phyloP scores from a whole-genome alignment of 2,113 vertebrate species.

The Lampris megalopsis region DNA sequence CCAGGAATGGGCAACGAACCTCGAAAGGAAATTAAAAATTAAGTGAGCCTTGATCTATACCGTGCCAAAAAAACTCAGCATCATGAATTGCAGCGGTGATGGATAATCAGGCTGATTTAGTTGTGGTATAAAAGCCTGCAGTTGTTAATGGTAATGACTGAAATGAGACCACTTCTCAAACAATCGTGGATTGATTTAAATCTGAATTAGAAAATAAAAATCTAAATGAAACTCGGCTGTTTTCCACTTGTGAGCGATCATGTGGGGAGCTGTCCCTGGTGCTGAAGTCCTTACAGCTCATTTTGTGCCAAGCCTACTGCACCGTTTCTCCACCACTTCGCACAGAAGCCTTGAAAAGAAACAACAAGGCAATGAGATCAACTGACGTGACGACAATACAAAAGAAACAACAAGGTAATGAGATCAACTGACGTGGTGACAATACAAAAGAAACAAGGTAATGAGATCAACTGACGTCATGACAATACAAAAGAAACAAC shows the following conservation, averaged over 20 bases:
- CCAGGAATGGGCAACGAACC: slow-evolving; percentile 47
- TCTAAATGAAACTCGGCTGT: too few relatives aligned
- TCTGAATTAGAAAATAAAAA: too few relatives aligned
- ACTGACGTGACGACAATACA: too few relatives aligned
- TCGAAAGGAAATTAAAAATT: slow-evolving; percentile 59
- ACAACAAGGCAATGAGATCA: too few relatives aligned
- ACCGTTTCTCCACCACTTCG: too few relatives aligned
- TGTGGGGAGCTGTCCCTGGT: slow-evolving; percentile 69
- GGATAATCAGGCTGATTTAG: slow-evolving; percentile 49
- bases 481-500: too few relatives aligned
- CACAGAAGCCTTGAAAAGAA: too few relatives aligned
- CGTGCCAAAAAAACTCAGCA: slow-evolving; percentile 39
- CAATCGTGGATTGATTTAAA: neutral
- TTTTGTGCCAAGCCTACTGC: neutral
- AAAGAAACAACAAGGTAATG: too few relatives aligned
- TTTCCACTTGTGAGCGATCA: neutral
- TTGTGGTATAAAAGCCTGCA: slow-evolving; percentile 14
- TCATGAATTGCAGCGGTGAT: slow-evolving; percentile 37
- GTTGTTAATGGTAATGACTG: slow-evolving; percentile 42
- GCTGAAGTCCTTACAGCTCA: slow-evolving; percentile 36
- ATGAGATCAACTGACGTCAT: too few relatives aligned
- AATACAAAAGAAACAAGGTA: too few relatives aligned
- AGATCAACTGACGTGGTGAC: too few relatives aligned
- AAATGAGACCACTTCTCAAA: slow-evolving; percentile 14
- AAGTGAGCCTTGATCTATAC: slow-evolving; percentile 35